Percentiles rank a stretch among this genome's conserved stretches.
phyloP scores from a whole-genome alignment of 2,797 vertebrate species.

The Esox masquinongy region DNA sequence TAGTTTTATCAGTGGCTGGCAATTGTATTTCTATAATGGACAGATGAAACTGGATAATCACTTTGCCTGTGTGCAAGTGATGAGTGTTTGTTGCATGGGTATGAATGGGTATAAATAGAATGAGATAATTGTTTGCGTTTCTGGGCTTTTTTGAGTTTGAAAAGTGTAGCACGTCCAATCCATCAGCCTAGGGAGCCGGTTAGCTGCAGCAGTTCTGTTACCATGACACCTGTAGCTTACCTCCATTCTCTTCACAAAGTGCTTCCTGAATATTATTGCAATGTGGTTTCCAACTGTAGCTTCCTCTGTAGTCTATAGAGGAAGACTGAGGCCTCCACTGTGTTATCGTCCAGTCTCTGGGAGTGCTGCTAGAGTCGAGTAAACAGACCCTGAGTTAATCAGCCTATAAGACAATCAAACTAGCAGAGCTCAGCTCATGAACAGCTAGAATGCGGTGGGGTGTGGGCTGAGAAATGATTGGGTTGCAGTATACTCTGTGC shows the following conservation, averaged over 20 bases:
- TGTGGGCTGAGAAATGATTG: background rate
- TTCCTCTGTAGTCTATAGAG: constrained; percentile 27
- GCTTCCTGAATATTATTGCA: constrained; percentile 23
- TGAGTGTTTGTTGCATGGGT: constrained; percentile 2
- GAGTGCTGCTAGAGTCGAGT: background rate
- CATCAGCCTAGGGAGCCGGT: constrained; percentile 11
- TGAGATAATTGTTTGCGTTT: constrained; percentile 22
- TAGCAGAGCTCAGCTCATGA: background rate
- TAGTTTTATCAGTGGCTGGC: background rate
- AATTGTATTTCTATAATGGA: background rate
- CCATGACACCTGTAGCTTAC: constrained; percentile 33
- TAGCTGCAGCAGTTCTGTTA: constrained; percentile 26
- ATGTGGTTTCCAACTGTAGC: constrained; percentile 22
- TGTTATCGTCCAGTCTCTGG: background rate
- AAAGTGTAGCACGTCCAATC: constrained; percentile 12
- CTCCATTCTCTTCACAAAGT: constrained; percentile 8
- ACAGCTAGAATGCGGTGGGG: background rate
- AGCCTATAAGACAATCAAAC: background rate
- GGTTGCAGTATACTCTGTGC: background rate
- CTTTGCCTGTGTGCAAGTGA: background rate
- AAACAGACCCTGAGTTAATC: background rate
- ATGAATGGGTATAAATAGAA: constrained; percentile 32
- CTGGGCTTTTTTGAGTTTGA: constrained; percentile 27
- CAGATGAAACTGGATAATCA: background rate
- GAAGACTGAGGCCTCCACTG: background rate